Evolutionary conservation across 2,888 invertebrate species (phyloP).

Genomic region (Esperia sulphurella): DNA sequence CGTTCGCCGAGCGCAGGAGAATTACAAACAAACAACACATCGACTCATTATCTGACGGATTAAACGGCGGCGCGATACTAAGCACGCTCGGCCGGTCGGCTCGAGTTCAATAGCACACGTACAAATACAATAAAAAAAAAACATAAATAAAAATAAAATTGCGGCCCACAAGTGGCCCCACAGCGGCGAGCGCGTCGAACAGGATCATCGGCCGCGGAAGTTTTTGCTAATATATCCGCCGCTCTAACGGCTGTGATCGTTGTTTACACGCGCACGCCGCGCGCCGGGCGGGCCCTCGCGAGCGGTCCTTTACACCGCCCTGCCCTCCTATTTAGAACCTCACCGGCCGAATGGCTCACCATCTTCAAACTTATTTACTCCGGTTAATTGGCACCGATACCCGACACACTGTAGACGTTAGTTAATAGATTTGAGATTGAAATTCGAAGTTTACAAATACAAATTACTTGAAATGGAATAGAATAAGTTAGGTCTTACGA

Average conservation of each 20-base stretch:
- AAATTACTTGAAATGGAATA: too few species aligned
- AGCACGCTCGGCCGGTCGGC: constrained; percentile 18
- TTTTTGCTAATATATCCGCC: constrained; percentile 48
- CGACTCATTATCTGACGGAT: constrained; percentile 55
- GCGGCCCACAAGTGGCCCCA: constrained; percentile 44
- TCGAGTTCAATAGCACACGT: constrained; percentile 48
- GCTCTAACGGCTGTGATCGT: constrained; percentile 26
- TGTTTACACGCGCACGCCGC: constrained; percentile 9
- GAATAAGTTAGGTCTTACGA: too few species aligned
- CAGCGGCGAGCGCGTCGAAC: constrained; percentile 16
- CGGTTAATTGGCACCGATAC: too few species aligned
- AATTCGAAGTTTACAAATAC: too few species aligned
- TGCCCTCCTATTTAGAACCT: not conserved
- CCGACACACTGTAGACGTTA: too few species aligned
- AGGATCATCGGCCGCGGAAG: constrained; percentile 56
- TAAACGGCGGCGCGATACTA: constrained; percentile 35
- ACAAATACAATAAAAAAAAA: constrained; percentile 39
- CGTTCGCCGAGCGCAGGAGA: constrained; percentile 30
- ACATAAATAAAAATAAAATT: constrained; percentile 42
- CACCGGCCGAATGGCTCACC: not conserved
- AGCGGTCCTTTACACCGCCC: not conserved
- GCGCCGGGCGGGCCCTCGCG: not conserved
- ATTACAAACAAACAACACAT: constrained; percentile 63
- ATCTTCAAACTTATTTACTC: not conserved
- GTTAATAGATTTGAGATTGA: too few species aligned